A percentile compares a stretch with the other conserved stretches of the same genome.
Conservation (phyloP, 2,797 vertebrate genomes). For the Pseudomugil gertrudae region DNA sequence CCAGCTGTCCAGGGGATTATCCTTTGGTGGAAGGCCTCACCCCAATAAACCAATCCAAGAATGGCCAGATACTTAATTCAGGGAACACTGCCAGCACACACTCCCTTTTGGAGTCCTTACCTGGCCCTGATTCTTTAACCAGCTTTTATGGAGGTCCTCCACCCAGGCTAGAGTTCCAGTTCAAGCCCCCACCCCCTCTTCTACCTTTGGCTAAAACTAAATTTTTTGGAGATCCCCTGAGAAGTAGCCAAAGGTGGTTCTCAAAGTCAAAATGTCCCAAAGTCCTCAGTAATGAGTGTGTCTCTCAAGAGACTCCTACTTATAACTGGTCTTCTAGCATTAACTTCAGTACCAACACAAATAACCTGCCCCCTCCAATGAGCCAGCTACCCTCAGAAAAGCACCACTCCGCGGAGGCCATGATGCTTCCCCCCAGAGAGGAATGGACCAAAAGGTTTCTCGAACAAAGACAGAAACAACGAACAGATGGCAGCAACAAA, state of each 20-base stretch:
- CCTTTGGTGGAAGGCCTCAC: slow-evolving; percentile 58
- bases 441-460: slow-evolving; percentile 89
- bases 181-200: slow-evolving; percentile 81
- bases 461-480: slow-evolving; percentile 78
- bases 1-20: slow-evolving; percentile 86
- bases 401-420: slow-evolving; percentile 84
- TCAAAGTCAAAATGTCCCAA: slow-evolving; percentile 90
- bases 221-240: slow-evolving; percentile 64
- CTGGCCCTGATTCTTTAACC: slow-evolving; percentile 82
- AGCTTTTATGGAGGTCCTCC: slow-evolving; percentile 82
- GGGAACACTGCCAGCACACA: slow-evolving; percentile 52
- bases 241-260: slow-evolving; percentile 86
- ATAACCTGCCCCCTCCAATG: slow-evolving; percentile 86
- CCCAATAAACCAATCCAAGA: slow-evolving; percentile 74
- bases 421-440: slow-evolving; percentile 82
- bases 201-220: slow-evolving; percentile 75
- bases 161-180: slow-evolving; percentile 82
- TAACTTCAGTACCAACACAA: slow-evolving; percentile 75
- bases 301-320: slow-evolving; percentile 81
- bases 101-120: slow-evolving; percentile 81
- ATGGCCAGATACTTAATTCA: slow-evolving; percentile 72
- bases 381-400: slow-evolving; percentile 89
- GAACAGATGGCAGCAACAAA: slow-evolving; percentile 55
- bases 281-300: slow-evolving; percentile 80
- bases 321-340: slow-evolving; percentile 77